Evolutionary conservation across 2,888 invertebrate species (phyloP), one percentile per base, ranked within the genome.

Genomic region (Pocota personata): DNA sequence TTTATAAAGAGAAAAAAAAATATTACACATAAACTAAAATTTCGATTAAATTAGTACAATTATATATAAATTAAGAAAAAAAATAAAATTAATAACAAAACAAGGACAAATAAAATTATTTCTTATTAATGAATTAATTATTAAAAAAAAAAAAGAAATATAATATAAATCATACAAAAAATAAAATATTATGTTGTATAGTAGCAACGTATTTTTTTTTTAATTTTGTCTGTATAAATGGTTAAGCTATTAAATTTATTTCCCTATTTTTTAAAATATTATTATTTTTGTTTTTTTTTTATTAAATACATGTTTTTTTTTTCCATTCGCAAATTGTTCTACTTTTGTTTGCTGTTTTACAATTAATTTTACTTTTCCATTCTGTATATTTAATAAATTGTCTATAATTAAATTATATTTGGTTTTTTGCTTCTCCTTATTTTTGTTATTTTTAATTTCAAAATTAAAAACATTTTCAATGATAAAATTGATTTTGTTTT

Each of bases 361-460:
- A 37, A 52, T 60, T 71, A 64, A 14, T 10, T 67, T 66, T 75
- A 69, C 37, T 27, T 67, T 24, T 71, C 30, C 58, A 48, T 76
- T 86, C 64, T 69, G 57, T 78, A 75, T 77, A 69, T 75, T 79
- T 66, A 60, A 79, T 84, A 78, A 75, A 82, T 77, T 75, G 57
- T 75, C 78, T 83, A 82, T 72, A 83, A 55, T 78, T 87, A 77
- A 66, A 79, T 87, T 87, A 78, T 76, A 76, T 84, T 87, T 87
- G 82, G 86, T 86, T 88, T 86, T 86, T 66, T 77, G 82, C 82
- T 79, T 88, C 32, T 73, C n/a, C 76, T 82, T 78, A 24, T 66
- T 27, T 66, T 62, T 60, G 6, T 32, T 71, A 64, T 52, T 79
- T 73, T 60, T 57, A 73, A 52, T 58, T 48, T 55, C 58, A 83